A percentile compares a stretch with the other conserved stretches of the same genome.
Evolutionary conservation across 2,888 invertebrate species (phyloP).

Genomic region (Hoplodrina ambigua): DNA sequence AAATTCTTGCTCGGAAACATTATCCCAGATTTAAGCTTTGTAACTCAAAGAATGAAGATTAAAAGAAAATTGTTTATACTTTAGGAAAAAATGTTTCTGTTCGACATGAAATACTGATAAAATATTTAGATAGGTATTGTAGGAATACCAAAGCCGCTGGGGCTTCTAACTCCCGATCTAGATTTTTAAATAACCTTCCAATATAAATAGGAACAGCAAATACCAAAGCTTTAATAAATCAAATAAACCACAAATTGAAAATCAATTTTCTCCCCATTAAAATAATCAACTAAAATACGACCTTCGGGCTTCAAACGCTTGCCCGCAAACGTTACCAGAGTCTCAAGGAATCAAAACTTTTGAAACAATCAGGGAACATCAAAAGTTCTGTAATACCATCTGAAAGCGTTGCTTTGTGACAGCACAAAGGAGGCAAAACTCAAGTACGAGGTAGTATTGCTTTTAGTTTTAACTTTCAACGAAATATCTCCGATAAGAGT

Average conservation of each 20-base stretch:
- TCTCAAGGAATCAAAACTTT: conserved; percentile 66
- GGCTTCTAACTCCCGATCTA: no score
- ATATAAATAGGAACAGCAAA: not conserved
- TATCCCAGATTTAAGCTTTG: conserved; percentile 30
- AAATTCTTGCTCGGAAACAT: conserved; percentile 54
- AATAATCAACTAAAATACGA: conserved; percentile 43
- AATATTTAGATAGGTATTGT: not conserved
- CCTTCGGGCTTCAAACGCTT: conserved; percentile 12
- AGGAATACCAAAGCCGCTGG: no score
- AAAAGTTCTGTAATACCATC: conserved; percentile 81
- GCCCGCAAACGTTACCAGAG: conserved; percentile 40
- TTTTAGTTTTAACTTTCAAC: conserved; percentile 74
- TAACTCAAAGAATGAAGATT: conserved; percentile 44
- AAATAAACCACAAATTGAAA: not conserved
- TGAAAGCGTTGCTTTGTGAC: conserved; percentile 75
- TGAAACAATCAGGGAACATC: conserved; percentile 73
- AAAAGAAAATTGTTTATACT: conserved; percentile 25
- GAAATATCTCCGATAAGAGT: conserved; percentile 69
- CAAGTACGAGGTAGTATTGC: conserved; percentile 71
- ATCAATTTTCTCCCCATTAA: conserved; percentile 30
- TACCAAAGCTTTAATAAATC: not conserved
- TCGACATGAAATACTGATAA: not conserved
- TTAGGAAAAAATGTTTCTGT: not conserved
- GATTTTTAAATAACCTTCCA: not conserved
- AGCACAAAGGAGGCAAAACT: conserved; percentile 63